phyloP scores from a whole-genome alignment of 2,797 vertebrate genomes.

The Tenualosa thibaudeaui region DNA sequence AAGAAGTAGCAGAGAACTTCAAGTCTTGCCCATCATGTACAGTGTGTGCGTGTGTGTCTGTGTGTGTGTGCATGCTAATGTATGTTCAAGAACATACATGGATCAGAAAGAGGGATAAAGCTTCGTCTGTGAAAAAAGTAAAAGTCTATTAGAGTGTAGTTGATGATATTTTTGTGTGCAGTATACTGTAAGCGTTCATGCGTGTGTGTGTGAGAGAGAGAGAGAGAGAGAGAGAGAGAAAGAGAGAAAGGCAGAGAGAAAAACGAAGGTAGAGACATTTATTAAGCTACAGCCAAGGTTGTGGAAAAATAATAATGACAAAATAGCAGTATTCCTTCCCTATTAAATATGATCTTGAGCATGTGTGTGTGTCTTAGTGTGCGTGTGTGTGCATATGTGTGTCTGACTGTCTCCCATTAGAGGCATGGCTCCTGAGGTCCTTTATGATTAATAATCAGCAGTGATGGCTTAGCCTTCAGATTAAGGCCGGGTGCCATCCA shows the following conservation, averaged over 20 bases:
- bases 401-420: not conserved
- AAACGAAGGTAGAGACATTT: not conserved
- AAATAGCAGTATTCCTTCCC: not conserved
- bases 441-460: slow-evolving; percentile 5
- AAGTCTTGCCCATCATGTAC: not conserved
- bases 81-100: not conserved
- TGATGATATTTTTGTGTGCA: too few species aligned
- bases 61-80: not conserved
- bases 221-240: not conserved
- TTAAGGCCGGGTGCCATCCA: not conserved
- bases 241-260: not conserved
- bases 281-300: not conserved
- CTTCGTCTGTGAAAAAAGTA: not conserved
- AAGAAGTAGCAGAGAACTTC: not conserved
- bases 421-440: not conserved
- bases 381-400: not conserved
- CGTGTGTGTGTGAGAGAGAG: too few species aligned
- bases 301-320: not conserved
- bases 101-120: not conserved
- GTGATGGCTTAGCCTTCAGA: not conserved
- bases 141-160: not conserved
- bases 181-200: too few species aligned
- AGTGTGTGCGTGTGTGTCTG: not conserved
- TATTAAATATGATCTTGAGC: not conserved
- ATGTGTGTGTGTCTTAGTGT: not conserved